Evolutionary conservation across 2,888 invertebrate species (phyloP), one percentile per base, ranked within the genome.

Genomic region (Eupithecia tripunctaria): DNA sequence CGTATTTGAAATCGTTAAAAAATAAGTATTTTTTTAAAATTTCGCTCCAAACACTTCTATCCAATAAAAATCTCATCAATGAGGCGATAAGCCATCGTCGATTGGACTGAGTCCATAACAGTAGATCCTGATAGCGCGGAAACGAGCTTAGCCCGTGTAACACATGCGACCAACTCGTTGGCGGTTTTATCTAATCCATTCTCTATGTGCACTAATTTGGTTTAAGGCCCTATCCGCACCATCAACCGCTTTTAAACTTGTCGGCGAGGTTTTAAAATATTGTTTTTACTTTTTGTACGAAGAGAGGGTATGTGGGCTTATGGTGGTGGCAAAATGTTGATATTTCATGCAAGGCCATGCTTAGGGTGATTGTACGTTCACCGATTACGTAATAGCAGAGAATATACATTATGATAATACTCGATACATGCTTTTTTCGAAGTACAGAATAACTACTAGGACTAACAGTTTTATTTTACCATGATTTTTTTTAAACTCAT

Each of bases 141-240:
- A 81, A 80, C 77, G 67, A 78, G 84, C 85, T 85, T 84, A 84
- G 80, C 81, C 68, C 67, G 62, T 77, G 76, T 72, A 68, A 80
- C 77, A 78, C 67, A 78, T 75, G 80, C 75, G 78, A 71, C 67
- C 41, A 59, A 67, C 75, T 72, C 74, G 69, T 67, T 71, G 60
- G 68, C 66, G 74, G 71, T 72, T 75, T 67, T 70, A 70, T 21
- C 67, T 74, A 69, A 75, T 67, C 74, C 74, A 71, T 69, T 70
- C 66, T 47, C 65, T 68, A 70, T 72, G 36, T 41, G 60, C 74
- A 69, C 69, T 72, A 70, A 75, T 75, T 74, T 74, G 27, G 64
- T 74, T 70, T 70, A 74, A 65, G 65, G 29, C 70, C 29, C 25
- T 68, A 29, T 71, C 66, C 56, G 27, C 66, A 60, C 51, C 56